phyloP scores from a whole-genome alignment of 2,113 vertebrate species.

The Oophaga pumilio region DNA sequence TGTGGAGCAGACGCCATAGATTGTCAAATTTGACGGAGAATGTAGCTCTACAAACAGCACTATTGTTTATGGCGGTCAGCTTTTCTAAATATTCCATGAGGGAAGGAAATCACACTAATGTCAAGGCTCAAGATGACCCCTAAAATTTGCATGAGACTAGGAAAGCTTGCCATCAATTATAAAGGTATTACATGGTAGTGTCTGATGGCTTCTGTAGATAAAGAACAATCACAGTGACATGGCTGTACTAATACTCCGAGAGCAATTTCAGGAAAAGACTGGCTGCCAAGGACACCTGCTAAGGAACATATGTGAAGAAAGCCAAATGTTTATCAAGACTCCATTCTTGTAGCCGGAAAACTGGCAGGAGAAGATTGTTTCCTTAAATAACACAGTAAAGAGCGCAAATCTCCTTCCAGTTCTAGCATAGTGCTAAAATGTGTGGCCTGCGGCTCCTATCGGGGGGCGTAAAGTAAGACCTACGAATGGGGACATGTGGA shows the following conservation, averaged over 20 bases:
- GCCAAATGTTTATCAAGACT: constrained; percentile 58
- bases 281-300: constrained; percentile 54
- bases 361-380: constrained; percentile 55
- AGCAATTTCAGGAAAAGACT: background rate
- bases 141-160: background rate
- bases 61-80: too few relatives aligned
- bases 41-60: too few relatives aligned
- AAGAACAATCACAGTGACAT: background rate
- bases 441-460: background rate
- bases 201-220: background rate
- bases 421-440: background rate
- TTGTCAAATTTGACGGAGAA: too few relatives aligned
- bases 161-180: background rate
- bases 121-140: too few relatives aligned
- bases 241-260: background rate
- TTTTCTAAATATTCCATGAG: too few relatives aligned
- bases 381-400: constrained; percentile 38
- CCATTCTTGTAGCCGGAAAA: constrained; percentile 55
- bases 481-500: background rate
- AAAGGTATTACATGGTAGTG: too few relatives aligned
- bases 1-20: too few relatives aligned
- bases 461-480: background rate
- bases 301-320: constrained; percentile 59
- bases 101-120: background rate
- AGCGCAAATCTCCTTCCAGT: constrained; percentile 21